Base-by-base conservation (phyloP, 2,888 invertebrate species). In the Auanema sp. region DNA sequence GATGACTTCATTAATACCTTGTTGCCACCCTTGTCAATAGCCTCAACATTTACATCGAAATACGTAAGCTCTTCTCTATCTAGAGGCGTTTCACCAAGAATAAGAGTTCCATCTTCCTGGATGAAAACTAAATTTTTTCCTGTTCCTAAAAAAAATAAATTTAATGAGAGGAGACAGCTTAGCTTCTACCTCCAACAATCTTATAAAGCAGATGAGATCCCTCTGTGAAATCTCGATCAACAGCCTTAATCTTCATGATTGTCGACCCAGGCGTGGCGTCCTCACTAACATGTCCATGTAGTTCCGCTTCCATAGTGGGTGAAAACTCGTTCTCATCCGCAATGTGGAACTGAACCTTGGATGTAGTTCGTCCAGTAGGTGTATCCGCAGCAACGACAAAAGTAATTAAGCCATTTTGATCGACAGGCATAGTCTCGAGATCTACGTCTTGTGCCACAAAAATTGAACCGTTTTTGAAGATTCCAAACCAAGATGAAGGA, bases 301-400 rank as follows among this genome's bases (percentile, higher is more conserved):
- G 43, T 61, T 55, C 33, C 56, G 65, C n/a, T 64, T 51, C 56
- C 50, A 83, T 81, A 52, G 65, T 60, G 1, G 82, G 82, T 16
- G 57, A 41, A 62, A 72, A 78, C 56, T 81, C 81, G 64, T 81
- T 76, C 24, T 72, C 79, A 44, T 83, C 79, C n/a, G 70, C 24
- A 40, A 25, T 40, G 11, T 40, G 55, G 16, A 52, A n/a, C 24
- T 23, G 23, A 23, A 52, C 24, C 10, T 23, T 24, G 3, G 25
- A 16, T 8, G 21, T 52, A 5, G 25, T 23, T 6, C 23, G 25
- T 16, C n/a, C 25, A n/a, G 23, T 21, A 5, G 21, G n/a, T n/a
- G 25, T 52, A 16, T 18, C 24, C 23, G 21, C 25, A 6, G 25
- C n/a, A 5, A 59, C 59, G 52, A 59, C 59, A 59, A 59, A 54